Evolutionary conservation across 2,113 vertebrate genomes (phyloP), one percentile per base, ranked within the genome.

Genomic region (Upupa epops): DNA sequence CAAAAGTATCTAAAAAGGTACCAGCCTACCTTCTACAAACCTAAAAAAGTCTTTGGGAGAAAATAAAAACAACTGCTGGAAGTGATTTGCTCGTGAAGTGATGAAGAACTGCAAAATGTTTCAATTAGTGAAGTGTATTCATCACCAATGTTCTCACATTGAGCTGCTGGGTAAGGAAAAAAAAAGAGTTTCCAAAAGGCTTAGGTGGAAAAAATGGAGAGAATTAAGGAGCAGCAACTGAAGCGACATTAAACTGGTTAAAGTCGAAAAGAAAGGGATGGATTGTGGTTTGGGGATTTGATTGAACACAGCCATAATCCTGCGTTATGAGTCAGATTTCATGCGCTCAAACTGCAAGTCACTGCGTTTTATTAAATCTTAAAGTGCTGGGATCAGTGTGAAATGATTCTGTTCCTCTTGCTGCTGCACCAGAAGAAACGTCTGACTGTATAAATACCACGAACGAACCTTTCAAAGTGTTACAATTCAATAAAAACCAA

Each of bases 1-100:
- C 94, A 97, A 96, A 96, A 93, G 56, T n/a, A 54, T 78, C 73
- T 80, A 81, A 84, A 94, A 95, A 92, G 92, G 73, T 76, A 84
- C 82, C 77, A 84, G 93, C 90, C 90, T 69, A 88, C 86, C 81
- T 61, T 90, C 55, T 85, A 70, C 13, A 83, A 92, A 96, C 71
- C 40, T 71, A 9, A 42, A 58, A 45, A 59, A 31, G 16, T 84
- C 77, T 92, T 95, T 90, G 89, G 82, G 48, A 90, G 49, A 64
- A 84, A 68, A 11, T 11, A 40, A 65, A 49, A 46, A 29, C 4
- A 14, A 2, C 31, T 22, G 63, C 20, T 56, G 64, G 86, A 75
- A 80, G 81, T 13, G 0, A 88, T 34, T 66, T 68, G 77, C 52
- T 95, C 60, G 46, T 84, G 31, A 93, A 76, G 86, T 76, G 80